Evolutionary conservation across 2,888 invertebrate species (phyloP).

Genomic region (Uropetala carovei): DNA sequence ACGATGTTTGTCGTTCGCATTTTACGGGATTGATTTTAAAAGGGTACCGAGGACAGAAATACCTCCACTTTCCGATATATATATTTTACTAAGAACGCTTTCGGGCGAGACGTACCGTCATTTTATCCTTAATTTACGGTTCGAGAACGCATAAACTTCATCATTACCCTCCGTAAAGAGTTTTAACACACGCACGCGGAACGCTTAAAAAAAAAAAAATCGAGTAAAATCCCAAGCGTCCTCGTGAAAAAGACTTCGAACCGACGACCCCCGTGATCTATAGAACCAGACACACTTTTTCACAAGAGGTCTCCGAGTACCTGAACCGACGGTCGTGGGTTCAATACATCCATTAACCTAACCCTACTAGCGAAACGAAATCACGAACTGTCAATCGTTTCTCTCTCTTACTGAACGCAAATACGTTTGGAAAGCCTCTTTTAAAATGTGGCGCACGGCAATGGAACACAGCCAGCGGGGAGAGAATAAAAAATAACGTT

Average conservation of each 20-base stretch:
- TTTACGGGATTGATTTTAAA: too few relatives aligned
- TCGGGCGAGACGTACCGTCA: not conserved
- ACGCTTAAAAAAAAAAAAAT: not conserved
- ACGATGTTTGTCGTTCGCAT: too few relatives aligned
- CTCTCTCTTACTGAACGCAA: conserved; percentile 12
- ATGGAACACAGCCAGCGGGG: not conserved
- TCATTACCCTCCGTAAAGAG: not conserved
- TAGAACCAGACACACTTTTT: not conserved
- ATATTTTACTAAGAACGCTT: not conserved
- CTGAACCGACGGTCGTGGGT: conserved; percentile 18
- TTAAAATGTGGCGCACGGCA: not conserved
- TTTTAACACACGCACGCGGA: too few relatives aligned
- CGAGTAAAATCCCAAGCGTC: too few relatives aligned
- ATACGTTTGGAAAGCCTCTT: not conserved
- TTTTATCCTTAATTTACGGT: not conserved
- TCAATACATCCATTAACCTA: conserved; percentile 8
- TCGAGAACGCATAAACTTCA: not conserved
- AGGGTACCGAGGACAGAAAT: too few relatives aligned
- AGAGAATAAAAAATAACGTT: not conserved
- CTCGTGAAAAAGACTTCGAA: not conserved
- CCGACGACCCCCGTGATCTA: not conserved
- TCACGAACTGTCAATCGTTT: conserved; percentile 16
- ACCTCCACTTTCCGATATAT: not conserved
- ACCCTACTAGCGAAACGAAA: not conserved
- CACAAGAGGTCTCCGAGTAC: not conserved